Conservation (phyloP, 2,888 invertebrate genomes). For the Euplexia lucipara region DNA sequence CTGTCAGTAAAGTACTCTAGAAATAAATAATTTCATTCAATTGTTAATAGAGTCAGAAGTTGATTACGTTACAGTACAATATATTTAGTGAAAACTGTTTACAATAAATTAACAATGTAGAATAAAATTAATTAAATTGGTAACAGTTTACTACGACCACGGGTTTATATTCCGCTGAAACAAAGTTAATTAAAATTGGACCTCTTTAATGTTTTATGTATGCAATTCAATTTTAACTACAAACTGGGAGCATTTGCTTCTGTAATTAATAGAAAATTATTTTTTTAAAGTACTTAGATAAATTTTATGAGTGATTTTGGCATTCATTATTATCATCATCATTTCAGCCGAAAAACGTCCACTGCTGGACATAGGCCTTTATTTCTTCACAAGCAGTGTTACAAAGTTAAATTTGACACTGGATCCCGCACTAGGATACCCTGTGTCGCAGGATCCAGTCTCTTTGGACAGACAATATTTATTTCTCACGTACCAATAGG, state of each 20-base stretch:
- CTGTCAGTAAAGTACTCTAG: too few relatives aligned
- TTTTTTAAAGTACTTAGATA: background rate
- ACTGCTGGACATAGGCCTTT: too few relatives aligned
- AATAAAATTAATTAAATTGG: conserved; percentile 46
- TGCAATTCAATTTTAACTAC: conserved; percentile 16
- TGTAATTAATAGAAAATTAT: background rate
- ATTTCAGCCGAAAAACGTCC: too few relatives aligned
- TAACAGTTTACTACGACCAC: conserved; percentile 23
- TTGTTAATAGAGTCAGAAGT: conserved; percentile 13
- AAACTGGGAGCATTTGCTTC: background rate
- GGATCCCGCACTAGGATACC: too few relatives aligned
- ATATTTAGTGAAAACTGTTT: conserved; percentile 34
- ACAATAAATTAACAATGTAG: conserved; percentile 43
- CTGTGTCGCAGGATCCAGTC: too few relatives aligned
- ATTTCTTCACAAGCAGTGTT: too few relatives aligned
- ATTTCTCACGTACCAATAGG: too few relatives aligned
- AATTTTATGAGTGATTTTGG: background rate
- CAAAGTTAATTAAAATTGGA: conserved; percentile 45
- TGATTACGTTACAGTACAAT: background rate
- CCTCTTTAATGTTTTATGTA: conserved; percentile 36
- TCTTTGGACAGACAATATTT: too few relatives aligned
- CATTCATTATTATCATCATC: too few relatives aligned
- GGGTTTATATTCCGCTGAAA: conserved; percentile 31
- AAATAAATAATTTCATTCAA: conserved; percentile 12
- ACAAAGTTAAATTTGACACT: too few relatives aligned